Evolutionary conservation across 2,888 invertebrate genomes (phyloP).

Genomic region (Andrena trimmerana): DNA sequence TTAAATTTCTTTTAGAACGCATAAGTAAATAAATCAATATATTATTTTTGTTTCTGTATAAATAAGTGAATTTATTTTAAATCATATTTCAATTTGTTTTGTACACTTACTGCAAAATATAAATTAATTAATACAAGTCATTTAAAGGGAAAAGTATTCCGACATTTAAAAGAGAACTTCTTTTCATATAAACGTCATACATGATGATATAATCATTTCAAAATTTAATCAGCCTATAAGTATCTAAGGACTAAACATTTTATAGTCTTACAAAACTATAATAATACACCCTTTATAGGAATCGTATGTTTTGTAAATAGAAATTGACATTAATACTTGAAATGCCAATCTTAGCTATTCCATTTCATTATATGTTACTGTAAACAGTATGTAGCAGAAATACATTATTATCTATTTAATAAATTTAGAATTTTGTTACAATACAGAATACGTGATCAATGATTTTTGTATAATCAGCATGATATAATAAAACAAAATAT

Average conservation of each 20-base stretch:
- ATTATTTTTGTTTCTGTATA: constrained; percentile 69
- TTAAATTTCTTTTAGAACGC: constrained; percentile 44
- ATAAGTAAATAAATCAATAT: constrained; percentile 62
- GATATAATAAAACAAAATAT: constrained; percentile 32
- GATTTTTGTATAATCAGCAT: neutral
- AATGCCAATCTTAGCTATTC: neutral
- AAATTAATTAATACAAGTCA: constrained; percentile 66
- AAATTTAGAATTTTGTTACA: constrained; percentile 25
- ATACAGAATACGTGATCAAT: constrained; percentile 26
- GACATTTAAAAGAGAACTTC: constrained; percentile 31
- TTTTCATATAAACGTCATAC: constrained; percentile 40
- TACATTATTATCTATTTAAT: constrained; percentile 11
- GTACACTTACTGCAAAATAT: constrained; percentile 78
- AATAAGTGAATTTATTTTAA: constrained; percentile 77
- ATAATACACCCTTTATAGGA: constrained; percentile 64
- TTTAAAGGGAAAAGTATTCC: constrained; percentile 42
- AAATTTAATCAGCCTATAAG: constrained; percentile 67
- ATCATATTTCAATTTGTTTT: constrained; percentile 77
- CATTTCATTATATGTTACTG: neutral
- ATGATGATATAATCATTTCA: constrained; percentile 54
- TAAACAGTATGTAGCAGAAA: constrained; percentile 1
- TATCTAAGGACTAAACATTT: constrained; percentile 65
- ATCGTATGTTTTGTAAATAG: constrained; percentile 14
- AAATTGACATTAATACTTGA: constrained; percentile 9
- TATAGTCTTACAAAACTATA: constrained; percentile 49